phyloP scores from a whole-genome alignment of 2,113 vertebrate genomes.

The Peucedramus taeniatus region DNA sequence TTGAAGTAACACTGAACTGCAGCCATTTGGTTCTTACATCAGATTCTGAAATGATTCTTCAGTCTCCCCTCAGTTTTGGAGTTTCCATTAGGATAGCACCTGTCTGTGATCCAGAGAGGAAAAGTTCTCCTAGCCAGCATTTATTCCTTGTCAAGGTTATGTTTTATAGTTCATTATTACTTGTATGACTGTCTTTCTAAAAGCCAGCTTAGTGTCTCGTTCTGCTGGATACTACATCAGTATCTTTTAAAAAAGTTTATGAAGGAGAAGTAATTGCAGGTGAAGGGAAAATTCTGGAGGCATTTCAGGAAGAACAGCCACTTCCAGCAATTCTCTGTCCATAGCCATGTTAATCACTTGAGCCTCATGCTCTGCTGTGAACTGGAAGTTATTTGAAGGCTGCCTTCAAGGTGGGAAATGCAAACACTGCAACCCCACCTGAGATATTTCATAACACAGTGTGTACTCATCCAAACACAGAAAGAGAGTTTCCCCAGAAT shows the following conservation, averaged over 20 bases:
- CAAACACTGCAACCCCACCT: not conserved
- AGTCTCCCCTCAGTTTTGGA: not conserved
- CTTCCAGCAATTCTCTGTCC: not conserved
- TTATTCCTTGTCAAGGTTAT: not conserved
- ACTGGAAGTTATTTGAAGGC: not conserved
- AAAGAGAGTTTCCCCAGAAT: not conserved
- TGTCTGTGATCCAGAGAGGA: not conserved
- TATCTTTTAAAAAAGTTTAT: not conserved
- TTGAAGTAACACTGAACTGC: not conserved
- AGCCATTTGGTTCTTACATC: conserved; percentile 44
- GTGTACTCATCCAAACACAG: not conserved
- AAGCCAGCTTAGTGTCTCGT: not conserved
- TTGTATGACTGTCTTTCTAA: not conserved
- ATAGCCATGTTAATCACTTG: accelerated
- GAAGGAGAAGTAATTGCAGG: not conserved
- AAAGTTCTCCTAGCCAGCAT: not conserved
- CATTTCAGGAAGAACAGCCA: not conserved
- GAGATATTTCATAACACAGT: accelerated
- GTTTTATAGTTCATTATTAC: not conserved
- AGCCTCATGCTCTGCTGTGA: not conserved
- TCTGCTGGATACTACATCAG: not conserved
- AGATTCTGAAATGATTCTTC: conserved; percentile 13
- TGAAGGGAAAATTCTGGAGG: not conserved
- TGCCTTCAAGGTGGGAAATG: not conserved
- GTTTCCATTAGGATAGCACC: conserved; percentile 33